phyloP scores from a whole-genome alignment of 1,140 invertebrate species.

The Procambarus virginalis region DNA sequence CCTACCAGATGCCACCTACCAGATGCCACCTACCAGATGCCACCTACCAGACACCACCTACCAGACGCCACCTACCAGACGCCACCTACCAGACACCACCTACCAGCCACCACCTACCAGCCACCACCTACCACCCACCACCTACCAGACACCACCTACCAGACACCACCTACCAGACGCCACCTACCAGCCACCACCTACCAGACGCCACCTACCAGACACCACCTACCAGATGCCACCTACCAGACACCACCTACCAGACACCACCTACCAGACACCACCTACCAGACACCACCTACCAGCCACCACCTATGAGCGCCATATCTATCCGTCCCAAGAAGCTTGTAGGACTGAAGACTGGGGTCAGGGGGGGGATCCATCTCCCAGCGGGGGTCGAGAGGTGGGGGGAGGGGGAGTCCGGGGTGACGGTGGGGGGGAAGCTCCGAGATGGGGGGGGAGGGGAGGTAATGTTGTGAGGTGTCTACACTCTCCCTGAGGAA shows the following conservation, averaged over 20 bases:
- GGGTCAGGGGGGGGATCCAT: slow-evolving; percentile 27
- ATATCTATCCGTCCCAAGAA: not conserved
- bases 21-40: too few relatives aligned
- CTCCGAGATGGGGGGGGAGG: not conserved
- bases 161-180: not conserved
- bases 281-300: not conserved
- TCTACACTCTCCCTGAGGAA: too few relatives aligned
- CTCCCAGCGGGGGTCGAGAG: not conserved
- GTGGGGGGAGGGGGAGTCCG: too few relatives aligned
- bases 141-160: not conserved
- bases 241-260: not conserved
- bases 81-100: not conserved
- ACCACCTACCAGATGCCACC: not conserved
- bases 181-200: not conserved
- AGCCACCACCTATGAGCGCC: not conserved
- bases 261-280: not conserved
- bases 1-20: too few relatives aligned
- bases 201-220: not conserved
- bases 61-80: too few relatives aligned
- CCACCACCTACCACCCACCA: not conserved
- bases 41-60: too few relatives aligned
- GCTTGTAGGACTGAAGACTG: slow-evolving; percentile 16
- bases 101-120: not conserved
- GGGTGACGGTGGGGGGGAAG: slow-evolving; percentile 4
- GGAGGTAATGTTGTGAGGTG: not conserved